Base-by-base conservation (phyloP, 2,113 vertebrate genomes). In the Chloroceryle aenea region DNA sequence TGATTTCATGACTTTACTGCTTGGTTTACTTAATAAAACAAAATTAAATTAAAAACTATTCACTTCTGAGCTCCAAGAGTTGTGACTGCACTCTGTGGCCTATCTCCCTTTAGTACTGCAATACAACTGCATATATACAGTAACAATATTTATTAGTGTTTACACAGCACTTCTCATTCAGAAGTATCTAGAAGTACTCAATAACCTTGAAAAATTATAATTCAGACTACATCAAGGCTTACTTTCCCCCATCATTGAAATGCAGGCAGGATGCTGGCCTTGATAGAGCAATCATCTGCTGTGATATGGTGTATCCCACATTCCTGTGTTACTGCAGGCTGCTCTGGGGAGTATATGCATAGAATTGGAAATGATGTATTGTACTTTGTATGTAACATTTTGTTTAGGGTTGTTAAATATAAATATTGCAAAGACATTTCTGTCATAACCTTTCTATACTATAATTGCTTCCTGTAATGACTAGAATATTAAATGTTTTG, bases 161-260 rank as follows among this genome's bases (percentile, higher is more conserved):
- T 94, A 61, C 42, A 10, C 63, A 77, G 18, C 48, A 50, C 11
- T 90, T 90, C 43, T 77, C 29, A 38, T 90, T 82, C 75, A 93
- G 78, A 93, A 79, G 25, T 45, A 77, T 74, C 18, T 55, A 83
- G 38, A 93, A 96, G 34, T 53, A 74, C 29, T 67, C 58, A 69
- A 61, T 74, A 96, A 96, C 85, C 92, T 97, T 96, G 95, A 94
- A 73, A 88, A 91, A 86, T 45, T 55, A 10, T 30, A 74, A 80
- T 77, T n/a, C 38, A 71, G 43, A 40, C 59, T 40, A 16, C 38
- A 67, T n/a, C 52, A 77, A 84, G 61, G 76, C 50, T 56, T 80
- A 15, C 9, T 91, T 84, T 68, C 14, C 29, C n/a, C 78, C 67
- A 59, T 93, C 68, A 95, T 88, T 93, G 82, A 93, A 81, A 96